Base-by-base conservation (phyloP, 2,113 vertebrate genomes). In the Ivindomyrus marchei region DNA sequence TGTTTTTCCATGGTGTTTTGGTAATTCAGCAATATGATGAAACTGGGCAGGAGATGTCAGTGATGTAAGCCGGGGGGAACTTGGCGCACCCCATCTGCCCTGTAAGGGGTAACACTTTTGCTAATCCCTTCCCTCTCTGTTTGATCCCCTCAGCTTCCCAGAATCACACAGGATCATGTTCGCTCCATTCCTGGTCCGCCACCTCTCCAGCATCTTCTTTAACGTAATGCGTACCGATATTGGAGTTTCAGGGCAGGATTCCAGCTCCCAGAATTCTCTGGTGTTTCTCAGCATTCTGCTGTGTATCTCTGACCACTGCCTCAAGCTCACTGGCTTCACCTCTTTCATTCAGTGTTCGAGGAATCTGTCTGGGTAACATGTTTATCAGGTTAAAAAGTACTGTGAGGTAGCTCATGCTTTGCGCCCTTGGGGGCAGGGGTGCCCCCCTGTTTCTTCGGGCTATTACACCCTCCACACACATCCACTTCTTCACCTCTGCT, bases 121-220 rank as follows among this genome's bases (percentile, higher is more conserved):
- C 31, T 89, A 89, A 89, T 89, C 77, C 74, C 4, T 31, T 49
- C 50, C 42, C 89, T 42, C 83, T 80, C 89, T 85, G 80, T 89
- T 62, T 42, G 21, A 39, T 62, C 9, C n/a, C 24, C 52, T 84
- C 77, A 17, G n/a, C 88, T 74, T 56, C 36, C 8, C 87, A 87
- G 36, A 56, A 53, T 31, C n/a, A 27, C 21, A 4, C 42, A 46
- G 83, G 83, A n/a, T 49, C 83, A n/a, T 85, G 21, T 85, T 87
- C 10, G 3, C 21, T 47, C 52, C 87, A 66, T 47, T 85, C 39
- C 83, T n/a, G 83, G 21, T 85, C 83, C 42, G 36, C 19, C 74
- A 80, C 36, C 74, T 80, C 36, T 87, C 47, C 85, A 31, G 49
- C 27, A 52, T 52, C 85, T 53, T 49, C 85, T 36, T 42, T 80